Evolutionary conservation across 1,140 invertebrate species (phyloP).

Genomic region (Cotesia chilonis): DNA sequence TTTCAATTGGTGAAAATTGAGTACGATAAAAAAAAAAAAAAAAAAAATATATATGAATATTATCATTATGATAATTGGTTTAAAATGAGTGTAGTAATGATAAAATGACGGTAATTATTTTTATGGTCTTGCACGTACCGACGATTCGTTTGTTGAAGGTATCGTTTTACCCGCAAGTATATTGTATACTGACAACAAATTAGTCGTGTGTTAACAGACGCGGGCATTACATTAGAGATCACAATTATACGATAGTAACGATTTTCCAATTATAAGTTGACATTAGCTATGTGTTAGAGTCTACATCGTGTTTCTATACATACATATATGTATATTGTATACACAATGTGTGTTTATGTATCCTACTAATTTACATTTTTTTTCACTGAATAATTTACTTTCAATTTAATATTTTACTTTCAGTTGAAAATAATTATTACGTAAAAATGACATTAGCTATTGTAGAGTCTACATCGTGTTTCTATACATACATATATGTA

Average conservation of each 20-base stretch:
- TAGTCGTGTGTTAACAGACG: slow-evolving; percentile 44
- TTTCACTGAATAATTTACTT: neutral
- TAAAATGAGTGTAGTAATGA: slow-evolving; percentile 11
- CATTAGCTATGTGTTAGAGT: slow-evolving; percentile 31
- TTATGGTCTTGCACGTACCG: slow-evolving; percentile 34
- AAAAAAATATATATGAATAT: too few species aligned
- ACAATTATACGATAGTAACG: slow-evolving; percentile 56
- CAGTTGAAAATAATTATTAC: too few species aligned
- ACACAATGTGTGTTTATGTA: slow-evolving; percentile 6
- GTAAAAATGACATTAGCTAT: slow-evolving; percentile 43
- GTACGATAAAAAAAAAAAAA: too few species aligned
- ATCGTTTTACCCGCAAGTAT: slow-evolving; percentile 33
- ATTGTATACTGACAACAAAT: slow-evolving; percentile 47
- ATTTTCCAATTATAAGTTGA: slow-evolving; percentile 64
- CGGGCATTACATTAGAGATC: slow-evolving; percentile 43
- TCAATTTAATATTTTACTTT: too few species aligned
- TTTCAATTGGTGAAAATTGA: too few species aligned
- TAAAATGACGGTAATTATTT: slow-evolving; percentile 35
- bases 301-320: neutral
- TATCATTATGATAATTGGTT: slow-evolving; percentile 11
- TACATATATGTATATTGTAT: neutral
- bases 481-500: too few species aligned
- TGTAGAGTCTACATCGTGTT: slow-evolving; percentile 10
- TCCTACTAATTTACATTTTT: slow-evolving; percentile 2
- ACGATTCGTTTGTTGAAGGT: slow-evolving; percentile 17